phyloP scores from a whole-genome alignment of 2,888 invertebrate genomes.

The Scrobipalpa costella region DNA sequence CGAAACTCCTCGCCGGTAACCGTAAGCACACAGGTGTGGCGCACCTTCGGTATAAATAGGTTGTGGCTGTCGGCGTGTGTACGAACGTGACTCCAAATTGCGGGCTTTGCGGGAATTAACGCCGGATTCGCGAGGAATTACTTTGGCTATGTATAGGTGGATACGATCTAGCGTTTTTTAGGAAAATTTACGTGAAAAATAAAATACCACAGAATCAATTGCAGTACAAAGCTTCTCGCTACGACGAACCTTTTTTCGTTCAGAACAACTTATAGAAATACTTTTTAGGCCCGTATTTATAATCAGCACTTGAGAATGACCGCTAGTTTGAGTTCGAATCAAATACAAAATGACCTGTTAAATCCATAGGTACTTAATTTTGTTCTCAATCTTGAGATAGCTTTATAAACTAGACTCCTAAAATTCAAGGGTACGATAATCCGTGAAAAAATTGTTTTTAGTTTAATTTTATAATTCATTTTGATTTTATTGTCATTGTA shows the following conservation, averaged over 20 bases:
- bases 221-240: background rate
- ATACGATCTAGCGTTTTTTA: background rate
- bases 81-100: constrained; percentile 64
- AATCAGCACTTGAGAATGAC: too few species aligned
- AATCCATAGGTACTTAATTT: too few species aligned
- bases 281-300: too few species aligned
- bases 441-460: background rate
- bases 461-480: background rate
- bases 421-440: too few species aligned
- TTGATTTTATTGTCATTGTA: background rate
- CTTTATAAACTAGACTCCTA: too few species aligned
- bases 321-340: too few species aligned
- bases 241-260: background rate
- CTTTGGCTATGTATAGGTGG: constrained; percentile 39
- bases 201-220: background rate
- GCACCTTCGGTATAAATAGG: constrained; percentile 37
- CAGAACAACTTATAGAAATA: too few species aligned
- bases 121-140: constrained; percentile 65
- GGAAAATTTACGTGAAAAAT: background rate
- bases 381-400: too few species aligned
- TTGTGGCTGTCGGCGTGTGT: constrained; percentile 40
- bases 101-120: constrained; percentile 69
- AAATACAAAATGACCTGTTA: too few species aligned
- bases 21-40: constrained; percentile 60
- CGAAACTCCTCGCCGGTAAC: constrained; percentile 67